Evolutionary conservation across 2,113 vertebrate genomes (phyloP).

Genomic region (Stercorarius parasiticus): DNA sequence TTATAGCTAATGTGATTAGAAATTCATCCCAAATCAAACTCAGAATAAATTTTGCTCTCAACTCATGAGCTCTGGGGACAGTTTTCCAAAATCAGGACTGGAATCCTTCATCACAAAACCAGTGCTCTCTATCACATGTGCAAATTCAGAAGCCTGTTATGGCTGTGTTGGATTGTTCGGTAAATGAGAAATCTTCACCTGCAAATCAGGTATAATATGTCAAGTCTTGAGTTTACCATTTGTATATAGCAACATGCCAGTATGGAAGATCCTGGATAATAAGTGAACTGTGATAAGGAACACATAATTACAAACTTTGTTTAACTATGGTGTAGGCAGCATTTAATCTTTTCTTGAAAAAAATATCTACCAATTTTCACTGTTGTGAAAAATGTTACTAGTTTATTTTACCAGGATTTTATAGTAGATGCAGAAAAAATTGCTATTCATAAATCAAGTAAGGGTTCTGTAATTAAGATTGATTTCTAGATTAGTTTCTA

Average conservation of each 20-base stretch:
- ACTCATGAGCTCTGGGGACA: not conserved
- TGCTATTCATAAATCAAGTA: not conserved
- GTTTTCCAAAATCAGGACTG: not conserved
- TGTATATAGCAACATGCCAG: not conserved
- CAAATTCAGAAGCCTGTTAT: not conserved
- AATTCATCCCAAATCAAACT: not conserved
- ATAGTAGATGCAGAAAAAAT: not conserved
- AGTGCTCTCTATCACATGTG: not conserved
- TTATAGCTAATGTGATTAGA: conserved; percentile 6
- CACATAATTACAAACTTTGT: not conserved
- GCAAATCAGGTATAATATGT: not conserved
- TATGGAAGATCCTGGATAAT: not conserved
- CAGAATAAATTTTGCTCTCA: not conserved
- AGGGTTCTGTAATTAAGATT: not conserved
- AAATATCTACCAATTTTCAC: not conserved
- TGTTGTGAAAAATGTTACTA: not conserved
- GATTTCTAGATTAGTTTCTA: not conserved
- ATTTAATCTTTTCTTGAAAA: conserved; percentile 16
- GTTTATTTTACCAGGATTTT: not conserved
- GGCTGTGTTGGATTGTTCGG: not conserved
- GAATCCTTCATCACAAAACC: not conserved
- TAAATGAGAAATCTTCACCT: not conserved
- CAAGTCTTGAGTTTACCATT: not conserved
- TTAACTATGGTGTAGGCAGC: not conserved
- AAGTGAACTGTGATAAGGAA: not conserved